Conservation (phyloP, 2,797 vertebrate species). For the Cynopterus sphinx region DNA sequence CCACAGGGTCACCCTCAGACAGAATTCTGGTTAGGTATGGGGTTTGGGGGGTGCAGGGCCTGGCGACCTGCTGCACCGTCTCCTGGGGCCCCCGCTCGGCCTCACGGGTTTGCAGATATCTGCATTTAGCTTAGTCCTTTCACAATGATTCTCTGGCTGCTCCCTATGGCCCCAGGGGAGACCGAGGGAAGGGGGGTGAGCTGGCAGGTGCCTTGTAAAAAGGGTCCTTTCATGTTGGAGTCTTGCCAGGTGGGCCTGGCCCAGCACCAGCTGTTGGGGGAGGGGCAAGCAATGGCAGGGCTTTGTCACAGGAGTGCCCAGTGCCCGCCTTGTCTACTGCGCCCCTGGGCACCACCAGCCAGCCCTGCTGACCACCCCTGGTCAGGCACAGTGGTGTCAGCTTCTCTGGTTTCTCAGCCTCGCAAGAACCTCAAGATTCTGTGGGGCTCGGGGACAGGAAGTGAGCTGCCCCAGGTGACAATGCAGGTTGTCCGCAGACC, state of each 20-base stretch:
- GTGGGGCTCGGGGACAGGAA: background rate
- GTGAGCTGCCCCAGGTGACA: background rate
- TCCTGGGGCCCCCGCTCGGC: background rate
- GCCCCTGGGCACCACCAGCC: background rate
- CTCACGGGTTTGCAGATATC: background rate
- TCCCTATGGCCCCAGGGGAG: background rate
- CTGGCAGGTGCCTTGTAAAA: background rate
- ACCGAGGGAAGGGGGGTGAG: background rate
- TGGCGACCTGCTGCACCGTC: background rate
- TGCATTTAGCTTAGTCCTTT: background rate
- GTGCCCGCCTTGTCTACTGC: accelerated
- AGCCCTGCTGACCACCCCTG: background rate
- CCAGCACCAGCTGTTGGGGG: background rate
- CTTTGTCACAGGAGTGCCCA: background rate
- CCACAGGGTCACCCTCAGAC: background rate
- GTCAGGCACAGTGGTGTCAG: accelerated
- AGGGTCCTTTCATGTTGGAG: background rate
- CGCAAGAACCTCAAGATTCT: background rate
- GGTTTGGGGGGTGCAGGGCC: background rate
- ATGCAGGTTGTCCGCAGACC: background rate
- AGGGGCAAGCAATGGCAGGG: accelerated
- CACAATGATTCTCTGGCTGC: background rate
- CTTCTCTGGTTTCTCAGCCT: background rate
- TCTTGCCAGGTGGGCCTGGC: background rate
- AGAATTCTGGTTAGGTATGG: background rate